Evolutionary conservation across 2,888 invertebrate species (phyloP), one percentile per base, ranked within the genome.

Genomic region (Drosophila antonietae): DNA sequence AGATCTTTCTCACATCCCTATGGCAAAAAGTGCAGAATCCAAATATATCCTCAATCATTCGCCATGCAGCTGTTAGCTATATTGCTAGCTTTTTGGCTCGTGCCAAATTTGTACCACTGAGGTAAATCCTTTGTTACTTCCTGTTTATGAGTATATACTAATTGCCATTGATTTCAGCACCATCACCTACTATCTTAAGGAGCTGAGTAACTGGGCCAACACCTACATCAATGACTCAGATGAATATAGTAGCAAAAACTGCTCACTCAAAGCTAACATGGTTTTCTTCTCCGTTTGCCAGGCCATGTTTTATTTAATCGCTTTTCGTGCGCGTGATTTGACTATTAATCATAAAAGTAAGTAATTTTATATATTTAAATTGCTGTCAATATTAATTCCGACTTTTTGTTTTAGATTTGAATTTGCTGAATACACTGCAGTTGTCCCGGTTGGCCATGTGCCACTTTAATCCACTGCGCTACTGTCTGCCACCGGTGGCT

Each of bases 261-360:
- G 88, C 55, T 95, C 96, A 79, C 89, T 95, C 0, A 95, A 95
- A 83, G 95, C 96, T 0, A 98, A 99, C 91, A 94, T 95, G 5
- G 96, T 98, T 0, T 99, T 99, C 93, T 98, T 98, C 91, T 95
- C 97, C 1, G 95, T 98, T 5, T 98, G 98, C 83, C 98, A 99
- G 92, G 96, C 97, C 0, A 94, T 98, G 51, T 98, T 99, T 93
- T 98, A 99, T 92, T 94, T 98, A 18, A 95, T 99, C 70, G 96
- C 97, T 0, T 98, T 98, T 91, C 95, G 98, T 70, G 96, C 97
- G 91, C 96, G 95, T 82, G 96, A 98, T 90, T 94, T 99, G 81
- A 95, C 97, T 49, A 94, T 94, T 65, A 95, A 94, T 82, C 95
- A 95, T 91, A 96, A 96, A 93, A 96, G 98, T 97, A 92, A 94